Evolutionary conservation across 2,797 vertebrate species (phyloP), one percentile per base, ranked within the genome.

Genomic region (Paratrypauchen microcephalus): DNA sequence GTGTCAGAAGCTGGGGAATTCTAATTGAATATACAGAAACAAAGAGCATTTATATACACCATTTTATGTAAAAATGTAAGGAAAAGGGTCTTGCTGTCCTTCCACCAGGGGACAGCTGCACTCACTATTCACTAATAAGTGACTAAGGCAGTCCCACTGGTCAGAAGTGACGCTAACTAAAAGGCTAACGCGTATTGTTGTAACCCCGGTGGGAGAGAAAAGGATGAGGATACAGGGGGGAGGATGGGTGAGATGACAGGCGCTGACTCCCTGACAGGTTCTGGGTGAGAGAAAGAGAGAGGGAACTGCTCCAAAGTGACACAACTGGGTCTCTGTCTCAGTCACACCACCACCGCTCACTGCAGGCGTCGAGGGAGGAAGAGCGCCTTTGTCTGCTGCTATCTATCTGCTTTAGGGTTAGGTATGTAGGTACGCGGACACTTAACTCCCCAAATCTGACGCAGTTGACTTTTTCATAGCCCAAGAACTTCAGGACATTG

Each of bases 261-360:
- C 77, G 87, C 84, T 73, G 77, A 81, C 83, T 74, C 66, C 80
- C 68, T 86, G 89, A 87, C 86, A 89, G 85, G 80, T 88, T 84
- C 74, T 82, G 82, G 82, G 82, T 71, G 94, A 73, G 76, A 81
- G 79, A 77, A 63, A 65, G 73, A 74, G 64, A 62, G 56, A 72
- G 66, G 95, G 95, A 94, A 95, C 94, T 87, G 94, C 92, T 95
- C 89, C 91, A 94, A 96, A 95, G 93, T 96, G 97, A 96, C 96
- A 96, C 95, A 97, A 96, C 94, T 97, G 94, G 95, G 94, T 89
- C 91, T 91, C 93, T 81, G 92, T 93, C 91, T 90, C 86, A 89
- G 86, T 90, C 88, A 89, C 87, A 87, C 86, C 85, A 87, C 89
- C 85, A 90, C 89, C 91, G 88, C 88, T 92, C 91, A 87, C 76